Conservation (phyloP, 2,113 vertebrate genomes). For the Lophura nycthemera region DNA sequence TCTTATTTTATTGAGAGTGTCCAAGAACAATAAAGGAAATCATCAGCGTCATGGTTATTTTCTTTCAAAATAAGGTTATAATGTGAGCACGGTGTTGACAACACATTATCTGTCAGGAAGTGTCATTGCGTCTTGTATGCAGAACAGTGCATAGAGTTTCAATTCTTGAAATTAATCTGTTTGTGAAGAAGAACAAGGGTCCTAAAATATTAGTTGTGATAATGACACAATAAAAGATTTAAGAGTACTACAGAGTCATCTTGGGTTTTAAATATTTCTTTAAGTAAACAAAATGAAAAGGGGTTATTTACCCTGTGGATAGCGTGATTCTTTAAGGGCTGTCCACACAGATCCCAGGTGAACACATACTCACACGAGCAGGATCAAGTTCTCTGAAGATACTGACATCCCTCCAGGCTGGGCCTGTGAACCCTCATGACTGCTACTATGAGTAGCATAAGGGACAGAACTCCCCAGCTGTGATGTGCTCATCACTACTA, state of each 20-base stretch:
- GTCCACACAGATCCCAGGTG: conserved; percentile 46
- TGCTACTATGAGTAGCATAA: background rate
- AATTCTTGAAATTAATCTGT: background rate
- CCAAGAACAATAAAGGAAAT: background rate
- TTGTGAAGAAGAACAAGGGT: background rate
- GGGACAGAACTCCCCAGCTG: background rate
- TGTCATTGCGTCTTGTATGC: background rate
- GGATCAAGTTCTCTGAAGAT: conserved; percentile 36
- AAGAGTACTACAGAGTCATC: background rate
- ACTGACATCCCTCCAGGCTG: conserved; percentile 31
- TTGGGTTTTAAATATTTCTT: background rate
- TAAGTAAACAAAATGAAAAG: conserved; percentile 45
- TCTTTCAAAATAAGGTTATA: background rate
- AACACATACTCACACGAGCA: conserved; percentile 34
- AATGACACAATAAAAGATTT: background rate
- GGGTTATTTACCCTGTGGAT: conserved; percentile 34
- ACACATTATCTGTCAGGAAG: background rate
- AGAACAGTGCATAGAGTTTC: background rate
- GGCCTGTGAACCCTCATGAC: conserved; percentile 9
- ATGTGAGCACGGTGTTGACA: background rate
- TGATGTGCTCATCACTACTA: rapidly evolving
- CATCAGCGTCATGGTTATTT: background rate
- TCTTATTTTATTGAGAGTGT: background rate
- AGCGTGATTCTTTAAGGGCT: conserved; percentile 39
- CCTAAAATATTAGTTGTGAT: background rate